Conservation (phyloP, 2,797 vertebrate species). For the Xyrichtys novacula region DNA sequence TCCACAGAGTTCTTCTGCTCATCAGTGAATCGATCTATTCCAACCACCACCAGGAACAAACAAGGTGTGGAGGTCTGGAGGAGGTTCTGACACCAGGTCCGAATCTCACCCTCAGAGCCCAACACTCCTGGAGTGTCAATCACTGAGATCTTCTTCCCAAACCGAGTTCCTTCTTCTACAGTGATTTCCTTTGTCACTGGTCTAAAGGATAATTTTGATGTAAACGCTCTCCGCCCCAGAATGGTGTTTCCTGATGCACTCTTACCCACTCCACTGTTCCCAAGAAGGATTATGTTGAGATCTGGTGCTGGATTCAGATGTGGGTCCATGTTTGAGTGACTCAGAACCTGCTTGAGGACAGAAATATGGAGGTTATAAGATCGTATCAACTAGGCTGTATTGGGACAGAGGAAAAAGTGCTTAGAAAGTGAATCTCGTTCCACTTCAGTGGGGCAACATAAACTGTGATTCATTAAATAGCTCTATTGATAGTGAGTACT, state of each 20-base stretch:
- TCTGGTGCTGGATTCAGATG: neutral
- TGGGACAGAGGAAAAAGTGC: too few species aligned
- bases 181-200: neutral
- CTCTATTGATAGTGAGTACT: too few species aligned
- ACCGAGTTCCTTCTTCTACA: accelerated
- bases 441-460: too few species aligned
- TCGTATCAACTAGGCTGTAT: too few species aligned
- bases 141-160: conserved; percentile 15
- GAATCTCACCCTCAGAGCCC: neutral
- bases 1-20: neutral
- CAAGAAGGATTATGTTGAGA: conserved; percentile 42
- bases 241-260: conserved; percentile 47
- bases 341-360: neutral
- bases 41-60: conserved; percentile 34
- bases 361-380: neutral
- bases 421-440: too few species aligned
- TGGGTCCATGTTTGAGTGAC: neutral
- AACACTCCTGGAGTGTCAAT: conserved; percentile 33
- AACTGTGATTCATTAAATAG: too few species aligned
- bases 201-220: accelerated
- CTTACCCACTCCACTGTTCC: conserved; percentile 40
- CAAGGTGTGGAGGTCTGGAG: neutral
- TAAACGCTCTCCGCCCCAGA: conserved; percentile 18
- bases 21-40: conserved; percentile 11
- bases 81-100: neutral